A percentile compares a stretch with the other conserved stretches of the same genome.
Evolutionary conservation across 1,140 invertebrate genomes (phyloP).

Genomic region (Heterodera schachtii): DNA sequence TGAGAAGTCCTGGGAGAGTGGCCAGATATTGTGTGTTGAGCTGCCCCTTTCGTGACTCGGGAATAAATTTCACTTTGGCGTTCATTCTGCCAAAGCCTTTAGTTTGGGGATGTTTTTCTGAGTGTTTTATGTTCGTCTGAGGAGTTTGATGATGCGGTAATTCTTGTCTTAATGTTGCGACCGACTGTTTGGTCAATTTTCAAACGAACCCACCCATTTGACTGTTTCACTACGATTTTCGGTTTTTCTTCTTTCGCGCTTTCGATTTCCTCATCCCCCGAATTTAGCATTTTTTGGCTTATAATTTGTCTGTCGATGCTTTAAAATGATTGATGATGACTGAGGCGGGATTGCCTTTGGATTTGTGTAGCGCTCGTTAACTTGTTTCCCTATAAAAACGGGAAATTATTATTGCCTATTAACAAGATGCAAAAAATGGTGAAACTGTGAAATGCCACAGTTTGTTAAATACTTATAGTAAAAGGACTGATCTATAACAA

Average conservation of each 20-base stretch:
- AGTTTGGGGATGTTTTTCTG: background rate
- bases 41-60: slow-evolving; percentile 58
- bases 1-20: slow-evolving; percentile 60
- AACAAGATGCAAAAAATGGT: background rate
- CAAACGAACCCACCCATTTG: background rate
- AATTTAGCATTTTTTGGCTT: background rate
- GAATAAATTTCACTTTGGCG: slow-evolving; percentile 55
- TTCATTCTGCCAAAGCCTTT: slow-evolving; percentile 48
- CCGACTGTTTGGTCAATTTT: no score
- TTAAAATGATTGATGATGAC: background rate
- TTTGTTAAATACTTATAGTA: background rate
- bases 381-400: no score
- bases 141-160: background rate
- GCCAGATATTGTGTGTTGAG: slow-evolving; percentile 60
- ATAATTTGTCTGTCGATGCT: background rate
- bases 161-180: background rate
- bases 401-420: no score
- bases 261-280: slow-evolving; percentile 25
- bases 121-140: background rate
- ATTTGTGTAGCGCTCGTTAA: no score
- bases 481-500: no score
- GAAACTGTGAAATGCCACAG: background rate
- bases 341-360: background rate
- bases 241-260: background rate
- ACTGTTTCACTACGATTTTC: background rate